Base-by-base conservation (phyloP, 2,113 vertebrate genomes). In the Toxostoma redivivum region DNA sequence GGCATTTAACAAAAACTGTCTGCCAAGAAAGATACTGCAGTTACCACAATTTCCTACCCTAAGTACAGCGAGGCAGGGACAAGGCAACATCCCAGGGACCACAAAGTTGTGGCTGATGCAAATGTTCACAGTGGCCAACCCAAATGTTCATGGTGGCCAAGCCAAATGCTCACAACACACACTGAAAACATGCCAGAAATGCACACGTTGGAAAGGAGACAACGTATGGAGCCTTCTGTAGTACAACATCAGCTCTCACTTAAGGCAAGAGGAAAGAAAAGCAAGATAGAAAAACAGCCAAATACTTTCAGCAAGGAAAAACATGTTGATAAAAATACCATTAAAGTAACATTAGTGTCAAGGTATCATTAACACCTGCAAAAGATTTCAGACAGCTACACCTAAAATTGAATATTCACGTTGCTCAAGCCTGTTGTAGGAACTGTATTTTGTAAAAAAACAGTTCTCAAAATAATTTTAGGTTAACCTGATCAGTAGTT, bases 21-120 rank as follows among this genome's bases (percentile, higher is more conserved):
- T 47, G 62, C 53, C 84, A 86, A 79, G 53, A 77, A 66, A 83
- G 82, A 74, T 10, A 62, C 24, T 28, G 15, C 15, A 51, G 70
- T 45, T 47, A 86, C 79, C 92, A 80, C 88, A 81, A 22, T 23
- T 95, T 90, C 90, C 92, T 81, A 53, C 50, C 60, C 72, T 44
- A 83, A 86, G 37, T 8, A 51, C 31, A 92, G 48, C 31, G 47
- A 76, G 30, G 50, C 31, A 79, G 51, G 33, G 44, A 77, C 60
- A 81, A 73, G 69, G 76, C 94, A 94, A 48, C n/a, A 33, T 30
- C 79, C 86, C 51, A 11, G 28, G 64, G 69, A 83, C 92, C 85
- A 67, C 2, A 0, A 65, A 88, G 76, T 13, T 38, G 78, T 60
- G 78, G 93, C 54, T 77, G 69, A 82, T 24, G 66, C 35, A 82